These are phyloP conservation scores for Eulemur albifrons DNA, from an alignment of 2,797 vertebrate species.

Conservation along the genomic window DNA sequence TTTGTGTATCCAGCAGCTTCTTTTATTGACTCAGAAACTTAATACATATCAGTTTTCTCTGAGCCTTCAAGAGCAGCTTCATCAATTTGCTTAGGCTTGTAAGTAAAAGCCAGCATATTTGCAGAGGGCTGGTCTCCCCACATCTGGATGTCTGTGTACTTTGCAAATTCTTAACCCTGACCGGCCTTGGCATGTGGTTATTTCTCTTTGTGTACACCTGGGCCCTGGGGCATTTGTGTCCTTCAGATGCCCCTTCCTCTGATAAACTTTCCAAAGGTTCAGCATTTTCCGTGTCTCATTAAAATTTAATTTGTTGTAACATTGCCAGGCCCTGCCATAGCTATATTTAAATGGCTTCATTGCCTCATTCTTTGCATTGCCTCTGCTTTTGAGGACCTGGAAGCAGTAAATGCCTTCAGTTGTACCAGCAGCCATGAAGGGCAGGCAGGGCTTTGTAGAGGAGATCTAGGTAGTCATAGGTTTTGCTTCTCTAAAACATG, in stretches of 20 bases:
- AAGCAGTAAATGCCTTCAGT: neutral
- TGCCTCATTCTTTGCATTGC: slow-evolving; percentile 12
- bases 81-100: neutral
- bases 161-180: slow-evolving; percentile 49
- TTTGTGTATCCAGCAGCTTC: neutral
- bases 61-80: neutral
- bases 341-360: slow-evolving; percentile 47
- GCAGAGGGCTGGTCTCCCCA: neutral
- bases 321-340: slow-evolving; percentile 25
- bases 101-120: slow-evolving; percentile 2
- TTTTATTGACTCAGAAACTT: neutral
- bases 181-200: neutral
- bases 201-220: neutral
- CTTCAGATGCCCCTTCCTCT: slow-evolving; percentile 52
- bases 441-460: neutral
- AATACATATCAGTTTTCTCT: neutral
- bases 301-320: slow-evolving; percentile 72
- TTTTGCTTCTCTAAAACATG: neutral
- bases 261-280: slow-evolving; percentile 57
- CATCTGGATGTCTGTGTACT: neutral
- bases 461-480: neutral
- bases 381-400: slow-evolving; percentile 35
- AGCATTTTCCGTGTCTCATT: slow-evolving; percentile 72
- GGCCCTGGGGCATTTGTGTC: slow-evolving; percentile 41
- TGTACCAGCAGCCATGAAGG: neutral